phyloP scores from a whole-genome alignment of 1,140 invertebrate species.

The Coboldia fuscipes region DNA sequence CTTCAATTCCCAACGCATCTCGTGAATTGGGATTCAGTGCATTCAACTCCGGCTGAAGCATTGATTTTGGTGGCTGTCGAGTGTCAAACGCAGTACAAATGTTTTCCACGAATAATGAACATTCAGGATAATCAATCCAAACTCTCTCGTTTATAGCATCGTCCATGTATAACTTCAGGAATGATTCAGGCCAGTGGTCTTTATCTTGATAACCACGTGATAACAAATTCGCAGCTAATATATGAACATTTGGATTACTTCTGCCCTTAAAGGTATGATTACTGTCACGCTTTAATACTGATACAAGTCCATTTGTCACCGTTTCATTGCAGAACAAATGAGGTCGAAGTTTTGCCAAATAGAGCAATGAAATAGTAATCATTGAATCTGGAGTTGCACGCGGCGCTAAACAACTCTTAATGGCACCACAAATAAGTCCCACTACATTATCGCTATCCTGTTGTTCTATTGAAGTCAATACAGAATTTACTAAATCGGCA shows the following conservation, averaged over 20 bases:
- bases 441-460: slow-evolving; percentile 40
- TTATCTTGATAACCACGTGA: slow-evolving; percentile 58
- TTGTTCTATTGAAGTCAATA: slow-evolving; percentile 30
- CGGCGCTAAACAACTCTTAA: slow-evolving; percentile 39
- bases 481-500: slow-evolving; percentile 30
- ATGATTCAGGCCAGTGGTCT: slow-evolving; percentile 54
- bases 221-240: slow-evolving; percentile 69
- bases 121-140: slow-evolving; percentile 85
- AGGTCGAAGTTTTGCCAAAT: slow-evolving; percentile 59
- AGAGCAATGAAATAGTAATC: slow-evolving; percentile 54
- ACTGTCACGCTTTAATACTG: slow-evolving; percentile 58
- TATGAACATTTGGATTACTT: slow-evolving; percentile 54
- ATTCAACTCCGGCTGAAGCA: slow-evolving; percentile 33
- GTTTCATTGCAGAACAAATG: slow-evolving; percentile 58
- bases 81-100: slow-evolving; percentile 73
- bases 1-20: slow-evolving; percentile 24
- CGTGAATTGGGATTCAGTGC: slow-evolving; percentile 23
- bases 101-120: slow-evolving; percentile 82
- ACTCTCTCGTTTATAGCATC: slow-evolving; percentile 79
- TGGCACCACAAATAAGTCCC: slow-evolving; percentile 33
- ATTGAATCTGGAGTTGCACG: slow-evolving; percentile 61
- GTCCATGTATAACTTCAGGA: slow-evolving; percentile 72
- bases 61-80: slow-evolving; percentile 38
- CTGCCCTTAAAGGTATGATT: slow-evolving; percentile 34
- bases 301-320: slow-evolving; percentile 58